These are phyloP conservation scores for Setipinna tenuifilis DNA, from an alignment of 2,797 vertebrate genomes.

Conservation along the genomic window DNA sequence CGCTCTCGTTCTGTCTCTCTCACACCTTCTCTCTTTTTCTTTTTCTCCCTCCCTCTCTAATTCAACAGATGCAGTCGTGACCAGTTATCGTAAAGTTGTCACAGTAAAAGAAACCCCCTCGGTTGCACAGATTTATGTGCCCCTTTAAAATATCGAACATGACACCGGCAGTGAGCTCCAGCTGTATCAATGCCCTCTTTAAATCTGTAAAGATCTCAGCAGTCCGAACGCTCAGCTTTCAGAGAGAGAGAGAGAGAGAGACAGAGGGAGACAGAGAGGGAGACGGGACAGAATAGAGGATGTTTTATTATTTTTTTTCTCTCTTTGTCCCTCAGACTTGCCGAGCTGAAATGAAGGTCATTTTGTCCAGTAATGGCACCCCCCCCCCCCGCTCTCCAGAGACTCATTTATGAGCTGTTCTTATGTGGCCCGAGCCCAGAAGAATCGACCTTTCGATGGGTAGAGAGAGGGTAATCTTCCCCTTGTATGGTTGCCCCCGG, in stretches of 20 bases:
- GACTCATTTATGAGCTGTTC: slow-evolving; percentile 52
- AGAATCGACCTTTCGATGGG: slow-evolving; percentile 53
- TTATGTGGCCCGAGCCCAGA: slow-evolving; percentile 37
- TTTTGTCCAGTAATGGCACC: slow-evolving; percentile 50
- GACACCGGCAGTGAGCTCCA: neutral
- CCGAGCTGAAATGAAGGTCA: slow-evolving; percentile 47
- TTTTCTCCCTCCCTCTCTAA: neutral
- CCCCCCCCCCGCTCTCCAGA: slow-evolving; percentile 46
- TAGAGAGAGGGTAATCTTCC: slow-evolving; percentile 37
- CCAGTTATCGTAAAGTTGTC: neutral
- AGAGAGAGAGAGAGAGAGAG: neutral
- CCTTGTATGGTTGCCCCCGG: slow-evolving; percentile 7
- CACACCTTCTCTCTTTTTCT: too few species aligned
- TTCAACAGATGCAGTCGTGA: neutral
- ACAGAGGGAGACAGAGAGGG: too few species aligned
- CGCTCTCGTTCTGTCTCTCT: too few species aligned
- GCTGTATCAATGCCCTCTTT: neutral
- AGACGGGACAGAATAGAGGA: neutral
- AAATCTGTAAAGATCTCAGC: neutral
- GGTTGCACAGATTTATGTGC: neutral
- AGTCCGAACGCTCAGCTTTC: neutral
- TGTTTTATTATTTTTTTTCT: neutral
- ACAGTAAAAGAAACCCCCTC: neutral
- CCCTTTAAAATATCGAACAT: slow-evolving; percentile 7
- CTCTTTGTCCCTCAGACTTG: slow-evolving; percentile 31